These are phyloP conservation scores for Poeciliopsis prolifica DNA, from an alignment of 2,113 vertebrate genomes.

Conservation along the genomic window DNA sequence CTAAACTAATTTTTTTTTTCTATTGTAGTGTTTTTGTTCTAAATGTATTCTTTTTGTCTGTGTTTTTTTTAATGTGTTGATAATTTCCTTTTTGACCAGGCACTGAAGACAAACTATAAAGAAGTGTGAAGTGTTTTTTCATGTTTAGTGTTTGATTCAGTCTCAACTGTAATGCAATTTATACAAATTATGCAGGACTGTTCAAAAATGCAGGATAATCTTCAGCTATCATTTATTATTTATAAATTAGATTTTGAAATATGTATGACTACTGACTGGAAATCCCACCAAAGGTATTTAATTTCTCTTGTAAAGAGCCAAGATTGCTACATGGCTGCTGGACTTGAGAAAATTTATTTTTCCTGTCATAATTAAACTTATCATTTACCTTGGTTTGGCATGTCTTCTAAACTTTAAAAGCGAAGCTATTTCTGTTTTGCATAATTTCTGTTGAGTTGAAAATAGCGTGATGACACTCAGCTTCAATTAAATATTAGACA, in stretches of 20 bases:
- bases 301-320: constrained; percentile 26
- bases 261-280: constrained; percentile 13
- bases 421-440: neutral
- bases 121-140: neutral
- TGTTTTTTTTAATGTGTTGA: too few relatives aligned
- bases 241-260: constrained; percentile 7
- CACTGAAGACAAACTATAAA: neutral
- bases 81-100: neutral
- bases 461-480: constrained; percentile 14
- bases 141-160: neutral
- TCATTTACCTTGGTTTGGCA: neutral
- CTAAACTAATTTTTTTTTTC: too few relatives aligned
- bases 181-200: constrained; percentile 1
- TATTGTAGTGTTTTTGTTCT: too few relatives aligned
- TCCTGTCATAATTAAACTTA: neutral
- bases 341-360: neutral
- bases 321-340: constrained; percentile 21
- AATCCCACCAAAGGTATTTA: neutral
- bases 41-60: too few relatives aligned
- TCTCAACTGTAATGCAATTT: constrained; percentile 24
- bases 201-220: constrained; percentile 8
- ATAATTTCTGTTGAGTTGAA: constrained; percentile 21
- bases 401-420: neutral
- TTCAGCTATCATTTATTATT: constrained; percentile 4
- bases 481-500: constrained; percentile 6